These are phyloP conservation scores for Alectura lathami DNA, from an alignment of 2,113 vertebrate species.

Conservation along the genomic window DNA sequence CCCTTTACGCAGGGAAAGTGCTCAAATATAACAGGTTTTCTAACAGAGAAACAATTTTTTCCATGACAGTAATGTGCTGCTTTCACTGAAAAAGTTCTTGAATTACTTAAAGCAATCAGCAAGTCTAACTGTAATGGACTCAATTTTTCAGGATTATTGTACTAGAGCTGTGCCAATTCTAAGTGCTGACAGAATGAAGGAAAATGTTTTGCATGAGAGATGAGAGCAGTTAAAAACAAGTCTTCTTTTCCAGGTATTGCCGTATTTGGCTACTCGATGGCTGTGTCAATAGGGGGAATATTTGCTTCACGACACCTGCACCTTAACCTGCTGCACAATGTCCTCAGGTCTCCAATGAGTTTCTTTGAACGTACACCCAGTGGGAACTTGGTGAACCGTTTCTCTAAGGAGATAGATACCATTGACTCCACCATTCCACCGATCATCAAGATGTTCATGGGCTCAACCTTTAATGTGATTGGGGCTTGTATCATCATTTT, in stretches of 20 bases:
- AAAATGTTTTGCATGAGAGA: background rate
- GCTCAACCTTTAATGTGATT: conserved; percentile 88
- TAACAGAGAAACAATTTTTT: background rate
- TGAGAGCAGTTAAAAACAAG: background rate
- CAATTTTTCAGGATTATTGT: background rate
- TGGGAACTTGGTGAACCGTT: conserved; percentile 95
- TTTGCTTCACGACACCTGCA: conserved; percentile 90
- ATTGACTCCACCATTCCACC: conserved; percentile 91
- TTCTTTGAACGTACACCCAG: conserved; percentile 97
- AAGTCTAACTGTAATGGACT: background rate
- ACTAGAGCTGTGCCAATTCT: background rate
- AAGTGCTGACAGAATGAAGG: background rate
- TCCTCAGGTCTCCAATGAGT: conserved; percentile 91
- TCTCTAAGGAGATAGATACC: conserved; percentile 94
- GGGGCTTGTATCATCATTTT: conserved; percentile 88
- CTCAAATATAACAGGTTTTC: background rate
- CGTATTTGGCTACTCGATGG: conserved; percentile 90
- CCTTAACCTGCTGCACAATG: conserved; percentile 83
- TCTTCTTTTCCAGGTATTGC: conserved; percentile 78
- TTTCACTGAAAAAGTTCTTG: background rate
- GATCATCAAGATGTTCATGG: conserved; percentile 97
- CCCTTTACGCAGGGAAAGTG: background rate
- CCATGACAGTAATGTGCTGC: background rate
- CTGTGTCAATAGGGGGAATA: conserved; percentile 90
- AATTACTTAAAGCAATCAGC: background rate